Conservation (phyloP, 2,797 vertebrate genomes). For the Pseudomugil tenellus region DNA sequence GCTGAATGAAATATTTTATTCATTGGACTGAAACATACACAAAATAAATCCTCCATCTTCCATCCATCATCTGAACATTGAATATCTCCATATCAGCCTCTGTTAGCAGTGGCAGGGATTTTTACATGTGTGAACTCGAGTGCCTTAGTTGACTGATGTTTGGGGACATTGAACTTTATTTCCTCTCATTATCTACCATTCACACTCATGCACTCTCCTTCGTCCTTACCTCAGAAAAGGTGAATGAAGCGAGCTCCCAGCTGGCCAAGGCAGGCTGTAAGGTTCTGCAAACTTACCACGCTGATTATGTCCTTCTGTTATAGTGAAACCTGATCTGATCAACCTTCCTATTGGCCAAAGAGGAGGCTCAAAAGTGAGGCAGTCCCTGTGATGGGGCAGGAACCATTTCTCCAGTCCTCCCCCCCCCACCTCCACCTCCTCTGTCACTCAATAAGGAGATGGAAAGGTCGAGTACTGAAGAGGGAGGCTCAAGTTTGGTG, state of each 20-base stretch:
- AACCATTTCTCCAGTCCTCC: slow-evolving; percentile 65
- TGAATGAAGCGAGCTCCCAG: slow-evolving; percentile 87
- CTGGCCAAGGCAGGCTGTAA: slow-evolving; percentile 82
- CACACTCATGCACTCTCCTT: slow-evolving; percentile 46
- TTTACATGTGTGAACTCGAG: slow-evolving; percentile 47
- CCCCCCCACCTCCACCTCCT: slow-evolving; percentile 66
- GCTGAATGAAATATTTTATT: slow-evolving; percentile 20
- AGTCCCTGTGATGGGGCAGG: slow-evolving; percentile 39
- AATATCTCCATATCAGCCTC: slow-evolving; percentile 30
- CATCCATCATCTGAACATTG: neutral
- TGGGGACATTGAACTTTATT: slow-evolving; percentile 45
- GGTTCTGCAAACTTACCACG: slow-evolving; percentile 83
- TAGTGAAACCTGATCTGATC: slow-evolving; percentile 89
- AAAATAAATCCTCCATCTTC: neutral
- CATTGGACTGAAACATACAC: slow-evolving; percentile 1
- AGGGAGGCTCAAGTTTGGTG: slow-evolving; percentile 82
- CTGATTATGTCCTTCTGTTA: slow-evolving; percentile 88
- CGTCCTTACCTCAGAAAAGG: slow-evolving; percentile 87
- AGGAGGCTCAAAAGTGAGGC: slow-evolving; percentile 50
- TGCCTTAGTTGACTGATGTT: slow-evolving; percentile 33
- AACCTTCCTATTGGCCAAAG: slow-evolving; percentile 85
- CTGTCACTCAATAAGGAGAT: slow-evolving; percentile 87
- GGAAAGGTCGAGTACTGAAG: slow-evolving; percentile 72
- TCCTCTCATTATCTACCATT: slow-evolving; percentile 16
- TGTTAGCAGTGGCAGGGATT: slow-evolving; percentile 52